Evolutionary conservation across 2,113 vertebrate species (phyloP).

Genomic region (Aegotheles bennettii): DNA sequence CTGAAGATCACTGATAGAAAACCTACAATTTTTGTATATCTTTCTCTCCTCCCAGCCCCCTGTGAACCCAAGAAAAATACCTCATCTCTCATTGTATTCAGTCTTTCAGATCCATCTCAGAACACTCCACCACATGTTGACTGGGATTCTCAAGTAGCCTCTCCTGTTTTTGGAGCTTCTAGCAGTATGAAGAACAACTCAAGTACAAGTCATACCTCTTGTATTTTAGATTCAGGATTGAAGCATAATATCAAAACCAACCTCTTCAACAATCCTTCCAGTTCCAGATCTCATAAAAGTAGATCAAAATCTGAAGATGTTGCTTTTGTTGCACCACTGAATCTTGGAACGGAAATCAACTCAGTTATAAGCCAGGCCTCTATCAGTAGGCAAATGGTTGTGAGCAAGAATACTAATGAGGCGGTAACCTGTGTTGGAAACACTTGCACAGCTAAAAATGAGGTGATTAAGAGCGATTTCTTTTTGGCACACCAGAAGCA

Average conservation of each 20-base stretch:
- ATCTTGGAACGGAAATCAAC: slow-evolving; percentile 45
- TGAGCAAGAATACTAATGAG: slow-evolving; percentile 56
- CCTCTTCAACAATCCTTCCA: slow-evolving; percentile 49
- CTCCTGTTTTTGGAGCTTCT: slow-evolving; percentile 77
- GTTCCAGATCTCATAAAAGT: slow-evolving; percentile 62
- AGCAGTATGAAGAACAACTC: slow-evolving; percentile 57
- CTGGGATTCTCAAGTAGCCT: slow-evolving; percentile 58
- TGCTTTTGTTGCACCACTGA: slow-evolving; percentile 58
- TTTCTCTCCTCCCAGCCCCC: neutral
- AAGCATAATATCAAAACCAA: slow-evolving; percentile 60
- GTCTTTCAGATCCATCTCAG: slow-evolving; percentile 68
- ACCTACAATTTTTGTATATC: neutral
- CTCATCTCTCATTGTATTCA: slow-evolving; percentile 54
- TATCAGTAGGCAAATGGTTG: slow-evolving; percentile 54
- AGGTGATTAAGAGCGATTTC: neutral
- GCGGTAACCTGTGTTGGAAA: slow-evolving; percentile 1
- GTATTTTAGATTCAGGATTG: slow-evolving; percentile 67
- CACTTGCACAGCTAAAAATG: slow-evolving; percentile 12
- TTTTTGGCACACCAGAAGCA: slow-evolving; percentile 19
- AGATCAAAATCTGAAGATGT: slow-evolving; percentile 74
- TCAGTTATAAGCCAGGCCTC: slow-evolving; percentile 63
- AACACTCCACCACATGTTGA: slow-evolving; percentile 49
- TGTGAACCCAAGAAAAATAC: neutral
- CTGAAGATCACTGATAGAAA: neutral
- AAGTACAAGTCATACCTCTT: slow-evolving; percentile 69